These are phyloP conservation scores for Sapayoa aenigma DNA, from an alignment of 2,113 vertebrate genomes.

Conservation along the genomic window DNA sequence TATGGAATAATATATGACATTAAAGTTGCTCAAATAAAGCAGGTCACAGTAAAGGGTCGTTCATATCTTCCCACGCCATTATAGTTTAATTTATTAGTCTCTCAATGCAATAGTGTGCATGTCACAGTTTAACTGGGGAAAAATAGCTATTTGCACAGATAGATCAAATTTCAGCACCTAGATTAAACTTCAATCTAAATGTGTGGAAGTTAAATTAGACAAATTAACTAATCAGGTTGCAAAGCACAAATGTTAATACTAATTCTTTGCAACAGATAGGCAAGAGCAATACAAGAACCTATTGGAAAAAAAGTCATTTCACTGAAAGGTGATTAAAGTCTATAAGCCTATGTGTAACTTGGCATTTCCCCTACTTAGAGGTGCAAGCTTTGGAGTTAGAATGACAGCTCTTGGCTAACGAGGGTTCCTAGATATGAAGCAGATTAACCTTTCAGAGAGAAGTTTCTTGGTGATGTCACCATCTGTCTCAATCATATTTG, in stretches of 20 bases:
- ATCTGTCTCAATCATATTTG: neutral
- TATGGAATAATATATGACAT: neutral
- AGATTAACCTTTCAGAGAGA: conserved; percentile 37
- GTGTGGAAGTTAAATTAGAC: neutral
- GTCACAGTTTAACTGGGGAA: neutral
- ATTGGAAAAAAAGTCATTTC: neutral
- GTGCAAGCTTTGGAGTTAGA: neutral
- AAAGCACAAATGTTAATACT: neutral
- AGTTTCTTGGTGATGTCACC: neutral
- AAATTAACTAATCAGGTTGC: neutral
- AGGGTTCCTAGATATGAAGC: neutral
- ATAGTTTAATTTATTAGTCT: neutral
- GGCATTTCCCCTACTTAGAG: neutral
- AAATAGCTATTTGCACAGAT: neutral
- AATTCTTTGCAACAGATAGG: neutral
- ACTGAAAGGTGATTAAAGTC: neutral
- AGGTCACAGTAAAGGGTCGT: neutral
- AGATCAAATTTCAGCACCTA: neutral
- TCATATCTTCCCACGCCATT: neutral
- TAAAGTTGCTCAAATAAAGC: neutral
- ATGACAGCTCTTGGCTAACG: neutral
- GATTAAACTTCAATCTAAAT: neutral
- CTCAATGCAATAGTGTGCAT: neutral
- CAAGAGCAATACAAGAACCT: neutral
- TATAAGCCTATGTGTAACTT: neutral